Conservation (phyloP, 2,797 vertebrate species). For the Diplodus puntazzo region DNA sequence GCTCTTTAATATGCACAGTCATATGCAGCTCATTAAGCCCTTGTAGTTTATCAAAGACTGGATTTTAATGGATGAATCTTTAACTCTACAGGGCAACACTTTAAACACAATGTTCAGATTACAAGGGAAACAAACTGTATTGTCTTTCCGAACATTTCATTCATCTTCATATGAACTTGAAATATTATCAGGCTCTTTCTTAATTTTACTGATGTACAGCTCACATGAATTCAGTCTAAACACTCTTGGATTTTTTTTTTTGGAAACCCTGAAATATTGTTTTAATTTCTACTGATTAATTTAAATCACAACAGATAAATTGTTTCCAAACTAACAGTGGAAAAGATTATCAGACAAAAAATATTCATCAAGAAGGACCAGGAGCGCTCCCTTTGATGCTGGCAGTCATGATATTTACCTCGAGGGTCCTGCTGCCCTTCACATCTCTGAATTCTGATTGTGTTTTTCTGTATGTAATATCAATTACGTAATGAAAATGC, state of each 20-base stretch:
- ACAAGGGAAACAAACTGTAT: background rate
- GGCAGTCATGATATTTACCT: background rate
- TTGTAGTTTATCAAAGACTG: slow-evolving; percentile 3
- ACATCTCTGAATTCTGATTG: no score
- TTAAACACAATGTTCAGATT: background rate
- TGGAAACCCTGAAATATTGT: background rate
- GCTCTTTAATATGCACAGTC: slow-evolving; percentile 21
- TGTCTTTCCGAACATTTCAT: background rate
- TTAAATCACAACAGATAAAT: background rate
- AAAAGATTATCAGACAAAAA: background rate
- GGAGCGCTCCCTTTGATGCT: background rate
- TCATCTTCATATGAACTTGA: background rate
- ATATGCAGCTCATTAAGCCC: slow-evolving; percentile 16
- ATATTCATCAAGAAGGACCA: background rate
- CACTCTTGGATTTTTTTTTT: background rate
- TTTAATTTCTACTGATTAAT: background rate
- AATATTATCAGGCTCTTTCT: background rate
- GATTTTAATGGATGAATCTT: slow-evolving; percentile 1
- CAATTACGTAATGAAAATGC: background rate
- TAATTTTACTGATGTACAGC: background rate
- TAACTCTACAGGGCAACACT: background rate
- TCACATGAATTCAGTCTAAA: background rate
- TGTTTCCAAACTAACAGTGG: background rate
- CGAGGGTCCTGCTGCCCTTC: background rate
- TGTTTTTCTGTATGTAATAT: background rate